These are phyloP conservation scores for Oasisia sp. DNA, from an alignment of 2,888 invertebrate species.

Conservation along the genomic window DNA sequence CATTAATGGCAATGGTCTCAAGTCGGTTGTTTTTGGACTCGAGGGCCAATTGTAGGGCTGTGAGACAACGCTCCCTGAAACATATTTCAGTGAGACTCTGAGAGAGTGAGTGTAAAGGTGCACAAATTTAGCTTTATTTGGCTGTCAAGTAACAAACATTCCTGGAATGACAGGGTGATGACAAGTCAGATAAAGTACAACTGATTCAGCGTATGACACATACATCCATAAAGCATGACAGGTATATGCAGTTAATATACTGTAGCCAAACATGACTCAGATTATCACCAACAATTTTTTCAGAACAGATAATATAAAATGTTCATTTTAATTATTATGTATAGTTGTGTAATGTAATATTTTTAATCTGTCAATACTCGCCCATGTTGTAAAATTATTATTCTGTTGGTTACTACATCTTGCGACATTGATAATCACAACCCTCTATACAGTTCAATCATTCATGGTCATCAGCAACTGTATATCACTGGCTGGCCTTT, in stretches of 20 bases:
- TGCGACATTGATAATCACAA: neutral
- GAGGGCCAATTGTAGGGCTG: slow-evolving; percentile 85
- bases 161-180: no score
- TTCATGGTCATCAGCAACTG: neutral
- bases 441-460: neutral
- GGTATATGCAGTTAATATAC: neutral
- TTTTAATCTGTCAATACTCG: neutral
- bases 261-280: neutral
- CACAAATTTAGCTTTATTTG: no score
- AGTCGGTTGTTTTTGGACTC: slow-evolving; percentile 89
- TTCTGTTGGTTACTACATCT: neutral
- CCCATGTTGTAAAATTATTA: neutral
- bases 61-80: slow-evolving; percentile 76
- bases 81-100: neutral
- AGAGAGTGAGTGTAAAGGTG: neutral
- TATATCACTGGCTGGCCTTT: neutral
- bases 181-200: no score
- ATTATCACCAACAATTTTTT: neutral
- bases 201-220: no score
- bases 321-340: neutral
- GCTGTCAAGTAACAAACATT: no score
- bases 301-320: neutral
- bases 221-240: no score
- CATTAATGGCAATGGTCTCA: slow-evolving; percentile 83
- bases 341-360: neutral